phyloP scores from a whole-genome alignment of 1,140 invertebrate genomes.

The Spodoptera frugiperda region DNA sequence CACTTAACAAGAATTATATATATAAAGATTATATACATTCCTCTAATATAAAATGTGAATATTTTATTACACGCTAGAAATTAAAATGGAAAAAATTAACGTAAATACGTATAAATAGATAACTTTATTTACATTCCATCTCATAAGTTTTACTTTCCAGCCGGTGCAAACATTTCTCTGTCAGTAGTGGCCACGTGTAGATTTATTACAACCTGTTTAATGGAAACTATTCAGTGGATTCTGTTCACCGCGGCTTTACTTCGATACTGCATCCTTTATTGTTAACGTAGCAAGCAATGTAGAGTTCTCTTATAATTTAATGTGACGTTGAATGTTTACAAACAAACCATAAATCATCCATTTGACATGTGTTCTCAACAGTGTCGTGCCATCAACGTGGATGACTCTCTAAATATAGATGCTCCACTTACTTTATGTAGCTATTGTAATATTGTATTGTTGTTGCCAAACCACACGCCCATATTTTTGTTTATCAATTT shows the following conservation, averaged over 20 bases:
- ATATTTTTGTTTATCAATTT: slow-evolving; percentile 1
- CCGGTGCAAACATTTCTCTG: background rate
- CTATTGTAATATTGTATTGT: background rate
- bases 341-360: slow-evolving; percentile 35
- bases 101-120: too few relatives aligned
- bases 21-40: too few relatives aligned
- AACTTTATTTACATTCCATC: background rate
- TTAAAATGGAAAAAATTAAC: too few relatives aligned
- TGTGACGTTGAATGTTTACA: slow-evolving; percentile 24
- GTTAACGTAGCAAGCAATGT: slow-evolving; percentile 7
- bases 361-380: slow-evolving; percentile 36
- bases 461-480: slow-evolving; percentile 3
- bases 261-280: background rate
- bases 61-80: too few relatives aligned
- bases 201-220: background rate
- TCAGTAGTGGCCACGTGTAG: background rate
- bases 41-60: too few relatives aligned
- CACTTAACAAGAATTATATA: too few relatives aligned
- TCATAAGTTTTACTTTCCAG: slow-evolving; percentile 21
- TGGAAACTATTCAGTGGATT: background rate
- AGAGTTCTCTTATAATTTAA: background rate
- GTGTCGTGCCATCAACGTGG: slow-evolving; percentile 25
- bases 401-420: slow-evolving; percentile 31
- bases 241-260: slow-evolving; percentile 3
- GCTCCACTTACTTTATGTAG: slow-evolving; percentile 2